Evolutionary conservation across 2,888 invertebrate genomes (phyloP).

Genomic region (Geophilus truncorum): DNA sequence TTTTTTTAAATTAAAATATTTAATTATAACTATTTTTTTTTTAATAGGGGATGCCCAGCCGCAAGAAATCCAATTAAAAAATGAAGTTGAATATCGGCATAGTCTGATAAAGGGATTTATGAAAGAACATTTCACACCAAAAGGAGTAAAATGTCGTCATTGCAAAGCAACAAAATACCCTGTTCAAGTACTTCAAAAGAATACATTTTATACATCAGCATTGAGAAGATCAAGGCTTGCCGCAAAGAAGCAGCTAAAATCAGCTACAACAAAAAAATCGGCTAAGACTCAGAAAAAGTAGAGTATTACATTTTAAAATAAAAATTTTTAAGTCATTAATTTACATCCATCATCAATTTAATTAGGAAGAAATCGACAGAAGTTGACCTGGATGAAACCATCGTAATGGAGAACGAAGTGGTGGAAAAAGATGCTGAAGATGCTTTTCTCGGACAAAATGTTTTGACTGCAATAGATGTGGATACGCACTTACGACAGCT

Average conservation of each 20-base stretch:
- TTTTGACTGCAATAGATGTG: constrained; percentile 45
- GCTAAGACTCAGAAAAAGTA: too few species aligned
- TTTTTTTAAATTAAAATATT: neutral
- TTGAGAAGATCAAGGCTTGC: too few species aligned
- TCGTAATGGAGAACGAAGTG: constrained; percentile 29
- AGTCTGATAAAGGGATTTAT: constrained; percentile 43
- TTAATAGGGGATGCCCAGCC: constrained; percentile 29
- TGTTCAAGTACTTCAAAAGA: neutral
- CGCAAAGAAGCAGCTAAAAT: too few species aligned
- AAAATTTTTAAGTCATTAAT: too few species aligned
- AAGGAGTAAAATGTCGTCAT: constrained; percentile 37
- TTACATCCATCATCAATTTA: too few species aligned
- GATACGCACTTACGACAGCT: neutral
- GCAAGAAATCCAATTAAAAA: constrained; percentile 40
- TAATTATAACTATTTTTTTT: neutral
- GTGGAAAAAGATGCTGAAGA: constrained; percentile 25
- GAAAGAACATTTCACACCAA: constrained; percentile 37
- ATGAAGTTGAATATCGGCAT: constrained; percentile 43
- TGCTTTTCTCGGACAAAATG: constrained; percentile 32
- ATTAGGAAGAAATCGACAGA: constrained; percentile 34
- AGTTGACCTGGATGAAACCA: neutral
- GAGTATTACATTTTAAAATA: too few species aligned
- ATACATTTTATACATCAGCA: neutral
- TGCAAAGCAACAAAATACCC: constrained; percentile 34
- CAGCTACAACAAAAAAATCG: too few species aligned